Evolutionary conservation across 2,888 invertebrate genomes (phyloP).

Genomic region (Melieria omissa): DNA sequence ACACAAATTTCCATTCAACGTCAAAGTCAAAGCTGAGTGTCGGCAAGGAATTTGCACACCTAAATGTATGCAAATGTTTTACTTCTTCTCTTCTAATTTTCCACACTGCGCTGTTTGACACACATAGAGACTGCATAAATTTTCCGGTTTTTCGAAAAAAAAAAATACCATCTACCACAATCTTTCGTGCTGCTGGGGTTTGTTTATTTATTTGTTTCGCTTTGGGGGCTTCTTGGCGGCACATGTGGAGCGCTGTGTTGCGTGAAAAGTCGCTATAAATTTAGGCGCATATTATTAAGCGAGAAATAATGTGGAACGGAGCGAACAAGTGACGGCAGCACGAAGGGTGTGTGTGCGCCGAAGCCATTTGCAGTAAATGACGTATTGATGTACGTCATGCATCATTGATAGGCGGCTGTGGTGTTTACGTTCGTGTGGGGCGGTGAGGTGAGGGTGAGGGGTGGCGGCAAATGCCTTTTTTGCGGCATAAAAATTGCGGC

Average conservation of each 20-base stretch:
- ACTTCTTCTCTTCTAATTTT: no score
- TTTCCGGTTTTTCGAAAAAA: background rate
- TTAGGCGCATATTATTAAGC: slow-evolving; percentile 24
- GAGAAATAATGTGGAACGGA: background rate
- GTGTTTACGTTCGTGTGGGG: no score
- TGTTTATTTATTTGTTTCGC: no score
- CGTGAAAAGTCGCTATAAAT: slow-evolving; percentile 27
- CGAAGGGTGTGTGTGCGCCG: background rate
- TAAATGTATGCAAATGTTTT: no score
- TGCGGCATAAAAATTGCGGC: slow-evolving; percentile 9
- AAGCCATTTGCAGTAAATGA: slow-evolving; percentile 15
- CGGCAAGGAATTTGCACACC: no score
- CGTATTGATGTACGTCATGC: slow-evolving; percentile 31
- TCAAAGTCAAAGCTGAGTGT: no score
- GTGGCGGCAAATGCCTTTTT: background rate
- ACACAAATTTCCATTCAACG: no score
- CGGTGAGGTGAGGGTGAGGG: background rate
- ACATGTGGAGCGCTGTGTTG: background rate
- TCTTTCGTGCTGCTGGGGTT: background rate
- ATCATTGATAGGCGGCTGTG: slow-evolving; percentile 26
- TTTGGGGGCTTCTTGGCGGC: no score
- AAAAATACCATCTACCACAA: slow-evolving; percentile 1
- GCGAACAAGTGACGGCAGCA: background rate
- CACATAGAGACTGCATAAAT: no score
- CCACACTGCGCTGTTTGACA: no score